These are phyloP conservation scores for Tanypteryx hageni DNA, from an alignment of 2,888 invertebrate genomes.

Conservation along the genomic window DNA sequence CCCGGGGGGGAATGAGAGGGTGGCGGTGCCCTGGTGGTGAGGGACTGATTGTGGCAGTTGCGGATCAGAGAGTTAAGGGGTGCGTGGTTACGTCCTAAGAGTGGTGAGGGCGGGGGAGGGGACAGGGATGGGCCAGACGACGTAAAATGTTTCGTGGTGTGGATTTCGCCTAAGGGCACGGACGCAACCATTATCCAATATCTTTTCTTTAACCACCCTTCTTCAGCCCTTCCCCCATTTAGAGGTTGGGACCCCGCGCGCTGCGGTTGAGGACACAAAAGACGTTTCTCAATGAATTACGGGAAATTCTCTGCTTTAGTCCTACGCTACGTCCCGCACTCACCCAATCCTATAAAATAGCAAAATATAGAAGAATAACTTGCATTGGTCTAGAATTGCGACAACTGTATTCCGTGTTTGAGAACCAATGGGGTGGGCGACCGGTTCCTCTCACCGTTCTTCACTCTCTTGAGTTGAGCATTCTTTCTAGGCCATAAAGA, in stretches of 20 bases:
- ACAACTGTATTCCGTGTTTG: too few relatives aligned
- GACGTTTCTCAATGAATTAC: not conserved
- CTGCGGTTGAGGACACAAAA: too few relatives aligned
- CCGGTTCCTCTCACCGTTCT: too few relatives aligned
- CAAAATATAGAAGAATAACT: too few relatives aligned
- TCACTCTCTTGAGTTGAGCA: too few relatives aligned
- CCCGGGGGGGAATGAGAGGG: too few relatives aligned
- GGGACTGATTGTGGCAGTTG: constrained; percentile 15
- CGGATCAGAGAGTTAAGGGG: not conserved
- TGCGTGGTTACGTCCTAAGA: not conserved
- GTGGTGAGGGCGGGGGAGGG: too few relatives aligned
- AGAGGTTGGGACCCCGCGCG: not conserved
- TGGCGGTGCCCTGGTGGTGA: not conserved
- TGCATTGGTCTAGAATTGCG: too few relatives aligned
- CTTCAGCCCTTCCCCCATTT: not conserved
- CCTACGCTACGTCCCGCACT: not conserved
- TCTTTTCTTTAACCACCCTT: not conserved
- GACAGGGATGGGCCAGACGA: not conserved
- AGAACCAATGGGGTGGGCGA: too few relatives aligned
- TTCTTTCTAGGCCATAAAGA: too few relatives aligned
- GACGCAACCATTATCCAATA: constrained; percentile 6
- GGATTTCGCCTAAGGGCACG: constrained; percentile 1
- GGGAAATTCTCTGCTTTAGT: not conserved
- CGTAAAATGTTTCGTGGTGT: not conserved
- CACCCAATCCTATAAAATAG: too few relatives aligned